Conservation (phyloP, 2,113 vertebrate genomes). For the Amblyornis subalaris region DNA sequence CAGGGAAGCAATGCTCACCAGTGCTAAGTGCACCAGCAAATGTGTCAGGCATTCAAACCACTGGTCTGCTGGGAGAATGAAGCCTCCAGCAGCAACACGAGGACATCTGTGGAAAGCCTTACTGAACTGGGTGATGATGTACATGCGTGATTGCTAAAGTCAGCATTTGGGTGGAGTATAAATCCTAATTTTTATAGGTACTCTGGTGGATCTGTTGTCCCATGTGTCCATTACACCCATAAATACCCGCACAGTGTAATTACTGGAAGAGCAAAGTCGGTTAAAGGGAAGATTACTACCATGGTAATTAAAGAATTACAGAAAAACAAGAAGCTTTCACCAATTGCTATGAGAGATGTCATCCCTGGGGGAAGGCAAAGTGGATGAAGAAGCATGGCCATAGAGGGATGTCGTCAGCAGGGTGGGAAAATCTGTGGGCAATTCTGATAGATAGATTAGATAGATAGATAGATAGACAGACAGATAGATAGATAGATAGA, state of each 20-base stretch:
- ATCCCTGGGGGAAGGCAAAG: background rate
- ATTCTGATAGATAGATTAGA: background rate
- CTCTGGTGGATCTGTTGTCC: background rate
- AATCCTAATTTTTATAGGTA: background rate
- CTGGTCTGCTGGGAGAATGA: background rate
- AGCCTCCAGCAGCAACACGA: rapidly evolving
- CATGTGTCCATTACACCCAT: background rate
- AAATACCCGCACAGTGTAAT: rapidly evolving
- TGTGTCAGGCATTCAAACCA: rapidly evolving
- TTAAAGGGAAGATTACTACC: background rate
- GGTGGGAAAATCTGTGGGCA: background rate
- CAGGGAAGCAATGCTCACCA: background rate
- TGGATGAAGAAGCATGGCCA: background rate
- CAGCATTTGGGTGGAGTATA: background rate
- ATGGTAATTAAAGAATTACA: background rate
- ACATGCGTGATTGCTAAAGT: background rate
- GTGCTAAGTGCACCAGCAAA: background rate
- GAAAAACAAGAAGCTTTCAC: background rate
- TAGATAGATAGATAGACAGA: background rate
- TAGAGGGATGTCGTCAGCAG: rapidly evolving
- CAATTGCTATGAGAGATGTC: background rate
- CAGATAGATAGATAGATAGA: background rate
- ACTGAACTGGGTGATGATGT: background rate
- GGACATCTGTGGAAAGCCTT: background rate
- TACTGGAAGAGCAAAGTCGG: background rate